phyloP scores from a whole-genome alignment of 2,888 invertebrate species.

The Andricus quercusramuli region DNA sequence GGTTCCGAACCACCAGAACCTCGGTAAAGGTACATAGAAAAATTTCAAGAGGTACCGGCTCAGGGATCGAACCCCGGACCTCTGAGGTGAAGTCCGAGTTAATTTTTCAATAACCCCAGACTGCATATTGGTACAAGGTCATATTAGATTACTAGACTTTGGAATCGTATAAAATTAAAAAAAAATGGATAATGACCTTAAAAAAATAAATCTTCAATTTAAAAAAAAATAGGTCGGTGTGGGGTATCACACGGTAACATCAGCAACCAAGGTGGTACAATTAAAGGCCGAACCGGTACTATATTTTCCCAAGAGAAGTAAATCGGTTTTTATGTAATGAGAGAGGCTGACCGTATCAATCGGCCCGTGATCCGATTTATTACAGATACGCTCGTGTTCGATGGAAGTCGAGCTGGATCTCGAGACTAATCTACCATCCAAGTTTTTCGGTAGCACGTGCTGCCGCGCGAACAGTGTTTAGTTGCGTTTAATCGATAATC shows the following conservation, averaged over 20 bases:
- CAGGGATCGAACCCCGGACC: no score
- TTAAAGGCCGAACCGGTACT: neutral
- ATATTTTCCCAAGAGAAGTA: constrained; percentile 32
- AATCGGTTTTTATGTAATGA: constrained; percentile 48
- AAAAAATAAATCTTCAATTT: neutral
- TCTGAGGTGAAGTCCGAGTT: no score
- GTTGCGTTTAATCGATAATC: constrained; percentile 52
- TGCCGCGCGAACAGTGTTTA: constrained; percentile 47
- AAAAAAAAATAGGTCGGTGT: neutral
- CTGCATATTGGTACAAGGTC: no score
- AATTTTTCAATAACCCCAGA: no score
- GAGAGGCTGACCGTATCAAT: constrained; percentile 57
- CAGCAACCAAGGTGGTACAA: constrained; percentile 7
- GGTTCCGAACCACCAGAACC: no score
- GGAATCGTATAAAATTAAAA: neutral
- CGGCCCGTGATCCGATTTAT: constrained; percentile 62
- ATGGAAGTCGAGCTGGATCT: constrained; percentile 49
- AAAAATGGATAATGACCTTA: neutral
- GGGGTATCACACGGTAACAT: neutral
- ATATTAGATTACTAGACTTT: neutral
- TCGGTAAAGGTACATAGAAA: no score
- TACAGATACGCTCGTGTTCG: constrained; percentile 70
- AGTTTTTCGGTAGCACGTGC: constrained; percentile 59
- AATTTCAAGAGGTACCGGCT: no score
- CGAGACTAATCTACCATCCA: constrained; percentile 58